Evolutionary conservation across 2,797 vertebrate species (phyloP).

Genomic region (Enteromius trimaculatus): DNA sequence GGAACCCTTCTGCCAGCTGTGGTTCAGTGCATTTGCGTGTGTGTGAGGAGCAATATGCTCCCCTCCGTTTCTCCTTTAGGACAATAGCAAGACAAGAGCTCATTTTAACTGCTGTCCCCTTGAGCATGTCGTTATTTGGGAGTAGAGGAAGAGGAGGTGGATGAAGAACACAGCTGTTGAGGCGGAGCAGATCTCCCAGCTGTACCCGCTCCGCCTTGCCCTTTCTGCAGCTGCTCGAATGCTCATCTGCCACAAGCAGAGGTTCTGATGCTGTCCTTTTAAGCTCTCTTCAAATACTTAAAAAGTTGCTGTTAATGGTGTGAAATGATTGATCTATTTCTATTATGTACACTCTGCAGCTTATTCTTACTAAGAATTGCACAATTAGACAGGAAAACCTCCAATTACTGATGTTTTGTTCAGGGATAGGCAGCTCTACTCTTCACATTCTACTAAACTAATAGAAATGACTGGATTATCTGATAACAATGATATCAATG

Average conservation of each 20-base stretch:
- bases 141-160: constrained; percentile 46
- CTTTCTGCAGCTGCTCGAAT: constrained; percentile 61
- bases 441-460: background rate
- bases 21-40: constrained; percentile 32
- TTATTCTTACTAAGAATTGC: background rate
- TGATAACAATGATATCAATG: background rate
- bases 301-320: background rate
- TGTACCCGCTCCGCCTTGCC: constrained; percentile 65
- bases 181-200: constrained; percentile 67
- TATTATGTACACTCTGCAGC: background rate
- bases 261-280: constrained; percentile 9
- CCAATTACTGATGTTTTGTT: background rate
- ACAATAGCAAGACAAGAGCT: constrained; percentile 51
- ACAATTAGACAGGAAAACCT: background rate
- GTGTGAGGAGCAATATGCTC: constrained; percentile 36
- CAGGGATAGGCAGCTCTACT: background rate
- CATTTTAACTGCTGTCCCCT: constrained; percentile 59
- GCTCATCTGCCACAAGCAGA: constrained; percentile 2
- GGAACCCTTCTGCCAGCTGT: constrained; percentile 59
- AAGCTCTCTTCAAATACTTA: background rate
- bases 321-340: background rate
- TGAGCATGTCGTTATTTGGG: constrained; percentile 46
- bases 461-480: background rate
- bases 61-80: constrained; percentile 47
- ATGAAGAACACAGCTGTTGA: constrained; percentile 68